Conservation (phyloP, 2,888 invertebrate genomes). For the Limnephilus rhombicus region DNA sequence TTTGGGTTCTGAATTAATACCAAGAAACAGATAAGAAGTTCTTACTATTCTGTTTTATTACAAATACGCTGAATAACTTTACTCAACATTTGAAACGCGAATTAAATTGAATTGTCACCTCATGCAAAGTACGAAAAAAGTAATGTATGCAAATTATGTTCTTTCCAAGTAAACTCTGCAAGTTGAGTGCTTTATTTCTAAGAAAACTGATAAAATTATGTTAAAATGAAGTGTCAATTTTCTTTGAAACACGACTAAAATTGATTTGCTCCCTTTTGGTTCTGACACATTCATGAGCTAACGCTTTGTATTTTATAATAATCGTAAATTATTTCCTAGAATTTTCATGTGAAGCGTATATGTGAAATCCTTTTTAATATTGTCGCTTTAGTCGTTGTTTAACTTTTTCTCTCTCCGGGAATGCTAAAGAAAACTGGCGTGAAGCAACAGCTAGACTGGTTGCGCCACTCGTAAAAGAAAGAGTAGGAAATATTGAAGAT, state of each 20-base stretch:
- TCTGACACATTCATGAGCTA: not conserved
- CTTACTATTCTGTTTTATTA: no score
- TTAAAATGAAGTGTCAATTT: not conserved
- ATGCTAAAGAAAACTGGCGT: not conserved
- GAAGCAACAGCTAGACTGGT: not conserved
- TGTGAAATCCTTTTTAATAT: not conserved
- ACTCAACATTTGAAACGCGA: not conserved
- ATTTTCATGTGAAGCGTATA: not conserved
- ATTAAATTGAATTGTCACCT: not conserved
- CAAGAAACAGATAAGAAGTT: no score
- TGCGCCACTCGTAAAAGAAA: constrained; percentile 1
- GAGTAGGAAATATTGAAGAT: not conserved
- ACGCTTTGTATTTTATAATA: not conserved
- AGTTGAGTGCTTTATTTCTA: not conserved
- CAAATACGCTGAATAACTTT: not conserved
- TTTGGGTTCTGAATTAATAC: no score
- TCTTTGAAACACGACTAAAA: not conserved
- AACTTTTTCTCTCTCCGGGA: not conserved
- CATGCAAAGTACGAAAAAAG: not conserved
- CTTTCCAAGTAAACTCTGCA: not conserved
- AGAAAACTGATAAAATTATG: not conserved
- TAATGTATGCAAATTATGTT: not conserved
- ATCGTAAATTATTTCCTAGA: not conserved
- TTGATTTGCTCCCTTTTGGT: not conserved
- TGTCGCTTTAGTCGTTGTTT: not conserved